Conservation (phyloP, 2,113 vertebrate genomes). For the Grallaria varia region DNA sequence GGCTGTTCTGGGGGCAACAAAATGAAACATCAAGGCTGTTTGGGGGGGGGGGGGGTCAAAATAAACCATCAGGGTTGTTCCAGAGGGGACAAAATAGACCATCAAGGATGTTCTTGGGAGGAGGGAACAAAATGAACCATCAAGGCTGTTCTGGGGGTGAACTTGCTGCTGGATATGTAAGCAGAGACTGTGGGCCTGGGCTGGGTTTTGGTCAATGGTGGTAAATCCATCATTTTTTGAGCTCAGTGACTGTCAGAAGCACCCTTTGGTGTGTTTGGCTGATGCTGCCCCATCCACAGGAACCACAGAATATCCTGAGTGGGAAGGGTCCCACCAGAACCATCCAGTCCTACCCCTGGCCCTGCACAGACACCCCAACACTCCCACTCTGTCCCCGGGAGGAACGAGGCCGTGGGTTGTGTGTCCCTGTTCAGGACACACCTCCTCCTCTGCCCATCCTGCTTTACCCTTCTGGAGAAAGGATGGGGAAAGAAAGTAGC, state of each 20-base stretch:
- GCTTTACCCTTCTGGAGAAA: conserved; percentile 6
- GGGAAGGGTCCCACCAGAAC: fast-evolving
- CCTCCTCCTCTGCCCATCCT: background rate
- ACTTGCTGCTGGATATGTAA: background rate
- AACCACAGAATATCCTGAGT: background rate
- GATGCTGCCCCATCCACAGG: background rate
- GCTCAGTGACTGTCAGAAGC: fast-evolving
- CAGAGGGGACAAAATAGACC: background rate
- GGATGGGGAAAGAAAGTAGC: conserved; percentile 23
- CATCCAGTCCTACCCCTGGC: fast-evolving
- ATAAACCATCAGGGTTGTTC: background rate
- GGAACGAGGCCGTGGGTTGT: background rate
- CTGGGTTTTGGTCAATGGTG: background rate
- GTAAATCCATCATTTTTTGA: background rate
- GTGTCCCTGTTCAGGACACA: background rate
- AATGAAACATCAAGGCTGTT: too few species aligned
- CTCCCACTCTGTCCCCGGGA: background rate
- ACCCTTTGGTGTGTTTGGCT: fast-evolving
- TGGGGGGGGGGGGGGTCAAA: too few species aligned
- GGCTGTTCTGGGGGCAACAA: too few species aligned
- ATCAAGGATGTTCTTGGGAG: too few species aligned
- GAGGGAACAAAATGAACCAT: background rate
- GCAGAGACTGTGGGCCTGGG: background rate
- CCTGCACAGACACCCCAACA: background rate
- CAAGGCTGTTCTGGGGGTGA: background rate